phyloP scores from a whole-genome alignment of 2,888 invertebrate species.

The Eupithecia insigniata region DNA sequence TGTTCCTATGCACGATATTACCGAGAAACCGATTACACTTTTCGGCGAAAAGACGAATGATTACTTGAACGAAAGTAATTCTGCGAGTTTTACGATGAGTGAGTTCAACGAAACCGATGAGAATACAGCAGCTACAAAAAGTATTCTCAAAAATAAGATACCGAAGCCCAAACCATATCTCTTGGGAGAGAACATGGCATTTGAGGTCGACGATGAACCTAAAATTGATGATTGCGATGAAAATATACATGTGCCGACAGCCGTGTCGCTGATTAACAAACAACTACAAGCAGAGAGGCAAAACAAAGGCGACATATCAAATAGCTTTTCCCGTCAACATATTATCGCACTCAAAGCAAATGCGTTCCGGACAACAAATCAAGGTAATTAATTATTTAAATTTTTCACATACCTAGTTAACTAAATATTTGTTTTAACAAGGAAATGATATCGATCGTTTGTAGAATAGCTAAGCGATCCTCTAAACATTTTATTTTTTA shows the following conservation, averaged over 20 bases:
- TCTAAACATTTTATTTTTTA: constrained; percentile 8
- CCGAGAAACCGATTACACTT: constrained; percentile 85
- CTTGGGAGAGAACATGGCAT: constrained; percentile 86
- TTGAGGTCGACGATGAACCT: constrained; percentile 61
- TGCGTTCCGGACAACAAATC: constrained; percentile 61
- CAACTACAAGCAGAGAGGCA: constrained; percentile 65
- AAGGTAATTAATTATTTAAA: constrained; percentile 57
- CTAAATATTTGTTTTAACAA: not conserved
- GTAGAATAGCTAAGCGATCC: not conserved
- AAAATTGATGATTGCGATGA: constrained; percentile 50
- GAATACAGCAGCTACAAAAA: constrained; percentile 85
- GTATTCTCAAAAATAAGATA: constrained; percentile 90
- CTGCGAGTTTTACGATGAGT: constrained; percentile 49
- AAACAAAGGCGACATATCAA: constrained; percentile 51
- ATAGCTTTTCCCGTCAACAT: constrained; percentile 52
- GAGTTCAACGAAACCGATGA: constrained; percentile 76
- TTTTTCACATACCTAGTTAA: not conserved
- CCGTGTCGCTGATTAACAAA: constrained; percentile 72
- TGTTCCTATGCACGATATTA: constrained; percentile 72
- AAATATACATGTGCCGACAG: constrained; percentile 54
- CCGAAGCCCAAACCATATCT: constrained; percentile 90
- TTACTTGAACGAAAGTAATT: constrained; percentile 51
- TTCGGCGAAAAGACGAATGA: constrained; percentile 82
- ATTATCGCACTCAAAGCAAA: constrained; percentile 50
- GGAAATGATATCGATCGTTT: not conserved